These are phyloP conservation scores for Mythimna albipuncta DNA, from an alignment of 2,888 invertebrate species.

Conservation along the genomic window DNA sequence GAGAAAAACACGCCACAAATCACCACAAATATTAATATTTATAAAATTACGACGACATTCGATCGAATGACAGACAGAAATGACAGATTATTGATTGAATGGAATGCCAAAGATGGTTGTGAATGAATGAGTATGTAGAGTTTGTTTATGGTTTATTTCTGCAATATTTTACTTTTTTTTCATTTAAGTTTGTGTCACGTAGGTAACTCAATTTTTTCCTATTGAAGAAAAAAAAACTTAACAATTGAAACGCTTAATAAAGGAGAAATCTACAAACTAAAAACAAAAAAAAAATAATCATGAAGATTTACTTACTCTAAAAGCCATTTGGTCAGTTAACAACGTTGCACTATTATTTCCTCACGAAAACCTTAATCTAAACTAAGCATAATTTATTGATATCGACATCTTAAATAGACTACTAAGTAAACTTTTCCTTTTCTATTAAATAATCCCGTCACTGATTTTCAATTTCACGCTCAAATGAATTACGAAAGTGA, in stretches of 20 bases:
- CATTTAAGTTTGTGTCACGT: background rate
- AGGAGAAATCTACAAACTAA: background rate
- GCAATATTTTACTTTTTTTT: background rate
- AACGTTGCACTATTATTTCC: conserved; percentile 49
- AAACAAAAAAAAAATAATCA: background rate
- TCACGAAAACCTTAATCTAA: conserved; percentile 59
- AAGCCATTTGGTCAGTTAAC: conserved; percentile 58
- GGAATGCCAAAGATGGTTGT: background rate
- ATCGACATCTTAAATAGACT: conserved; percentile 77
- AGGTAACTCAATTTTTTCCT: background rate
- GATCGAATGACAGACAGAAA: background rate
- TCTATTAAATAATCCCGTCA: conserved; percentile 68
- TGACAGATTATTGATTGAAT: conserved; percentile 8
- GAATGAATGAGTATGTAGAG: conserved; percentile 5
- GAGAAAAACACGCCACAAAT: conserved; percentile 5
- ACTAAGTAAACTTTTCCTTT: conserved; percentile 66
- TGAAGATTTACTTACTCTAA: conserved; percentile 70
- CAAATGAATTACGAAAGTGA: conserved; percentile 80
- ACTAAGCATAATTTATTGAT: conserved; percentile 69
- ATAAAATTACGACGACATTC: conserved; percentile 1
- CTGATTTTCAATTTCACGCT: conserved; percentile 83
- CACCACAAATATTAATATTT: conserved; percentile 27
- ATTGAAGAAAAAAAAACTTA: background rate
- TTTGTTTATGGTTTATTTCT: conserved; percentile 15
- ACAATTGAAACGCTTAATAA: background rate